Evolutionary conservation across 2,113 vertebrate genomes (phyloP).

Genomic region (Pollachius pollachius): DNA sequence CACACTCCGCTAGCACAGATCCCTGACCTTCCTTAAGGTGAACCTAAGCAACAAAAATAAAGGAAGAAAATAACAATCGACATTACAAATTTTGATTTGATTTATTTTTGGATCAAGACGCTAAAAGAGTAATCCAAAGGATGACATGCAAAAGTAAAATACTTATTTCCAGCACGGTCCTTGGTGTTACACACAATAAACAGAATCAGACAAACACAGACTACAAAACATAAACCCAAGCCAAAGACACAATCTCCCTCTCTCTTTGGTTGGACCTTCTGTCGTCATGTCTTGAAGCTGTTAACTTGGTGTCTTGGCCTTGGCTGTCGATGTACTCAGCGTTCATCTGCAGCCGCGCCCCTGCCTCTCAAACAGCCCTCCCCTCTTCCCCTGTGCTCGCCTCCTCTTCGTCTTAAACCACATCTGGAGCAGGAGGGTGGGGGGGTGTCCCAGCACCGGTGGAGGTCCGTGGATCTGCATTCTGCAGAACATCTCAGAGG

Average conservation of each 20-base stretch:
- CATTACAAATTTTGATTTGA: slow-evolving; percentile 22
- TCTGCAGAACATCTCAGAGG: slow-evolving; percentile 42
- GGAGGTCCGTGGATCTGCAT: slow-evolving; percentile 57
- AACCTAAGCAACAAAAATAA: slow-evolving; percentile 5
- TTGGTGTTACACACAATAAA: too few species aligned
- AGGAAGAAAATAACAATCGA: slow-evolving; percentile 29
- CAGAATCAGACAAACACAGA: slow-evolving; percentile 31
- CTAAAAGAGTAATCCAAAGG: too few species aligned
- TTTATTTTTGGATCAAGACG: too few species aligned
- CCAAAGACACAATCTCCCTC: slow-evolving; percentile 35
- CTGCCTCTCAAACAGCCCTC: slow-evolving; percentile 53
- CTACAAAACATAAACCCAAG: slow-evolving; percentile 23
- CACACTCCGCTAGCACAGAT: slow-evolving; percentile 31
- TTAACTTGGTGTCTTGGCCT: slow-evolving; percentile 27
- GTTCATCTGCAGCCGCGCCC: slow-evolving; percentile 60
- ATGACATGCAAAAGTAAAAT: too few species aligned
- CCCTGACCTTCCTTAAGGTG: not conserved
- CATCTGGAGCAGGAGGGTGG: slow-evolving; percentile 59
- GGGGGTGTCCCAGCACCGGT: slow-evolving; percentile 46
- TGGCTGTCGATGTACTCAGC: slow-evolving; percentile 36
- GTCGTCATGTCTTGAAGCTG: slow-evolving; percentile 41
- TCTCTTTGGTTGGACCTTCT: slow-evolving; percentile 49
- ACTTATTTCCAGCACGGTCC: not conserved
- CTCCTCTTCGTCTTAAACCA: slow-evolving; percentile 36
- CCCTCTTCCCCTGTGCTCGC: not conserved